Percentiles rank a stretch among this genome's conserved stretches.
Conservation (phyloP, 2,888 invertebrate genomes). For the Choristoneura rosaceana region DNA sequence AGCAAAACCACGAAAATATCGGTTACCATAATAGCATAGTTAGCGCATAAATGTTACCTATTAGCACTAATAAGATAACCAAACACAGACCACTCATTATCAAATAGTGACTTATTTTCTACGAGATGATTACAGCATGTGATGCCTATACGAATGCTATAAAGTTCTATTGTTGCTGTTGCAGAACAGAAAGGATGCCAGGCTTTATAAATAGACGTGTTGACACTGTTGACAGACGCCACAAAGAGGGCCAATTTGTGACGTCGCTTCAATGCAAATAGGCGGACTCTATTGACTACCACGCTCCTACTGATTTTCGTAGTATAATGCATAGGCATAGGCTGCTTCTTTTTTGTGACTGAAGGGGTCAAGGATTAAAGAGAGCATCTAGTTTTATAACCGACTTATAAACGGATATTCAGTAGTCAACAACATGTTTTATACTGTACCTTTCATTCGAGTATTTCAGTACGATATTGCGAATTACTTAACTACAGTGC, state of each 20-base stretch:
- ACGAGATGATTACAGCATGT: neutral
- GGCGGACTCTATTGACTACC: neutral
- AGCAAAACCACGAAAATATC: slow-evolving; percentile 12
- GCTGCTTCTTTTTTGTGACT: too few relatives aligned
- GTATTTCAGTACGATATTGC: too few relatives aligned
- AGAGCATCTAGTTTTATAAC: too few relatives aligned
- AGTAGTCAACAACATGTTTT: too few relatives aligned
- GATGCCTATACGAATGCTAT: neutral
- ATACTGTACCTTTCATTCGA: too few relatives aligned
- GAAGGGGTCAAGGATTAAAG: too few relatives aligned
- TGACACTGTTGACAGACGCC: neutral
- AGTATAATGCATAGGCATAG: too few relatives aligned
- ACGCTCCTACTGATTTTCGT: neutral
- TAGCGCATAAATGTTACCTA: slow-evolving; percentile 13
- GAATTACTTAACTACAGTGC: too few relatives aligned
- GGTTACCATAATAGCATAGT: slow-evolving; percentile 24
- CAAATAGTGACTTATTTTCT: neutral
- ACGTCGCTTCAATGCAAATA: neutral
- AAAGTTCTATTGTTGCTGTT: slow-evolving; percentile 7
- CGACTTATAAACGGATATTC: too few relatives aligned
- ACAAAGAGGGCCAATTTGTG: slow-evolving; percentile 15
- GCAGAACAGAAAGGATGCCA: slow-evolving; percentile 14
- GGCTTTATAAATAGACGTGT: slow-evolving; percentile 5
- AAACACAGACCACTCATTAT: slow-evolving; percentile 8
- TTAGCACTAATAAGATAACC: slow-evolving; percentile 9